A percentile compares a stretch with the other conserved stretches of the same genome.
Evolutionary conservation across 2,888 invertebrate species (phyloP).

Genomic region (Apocheima hispidaria): DNA sequence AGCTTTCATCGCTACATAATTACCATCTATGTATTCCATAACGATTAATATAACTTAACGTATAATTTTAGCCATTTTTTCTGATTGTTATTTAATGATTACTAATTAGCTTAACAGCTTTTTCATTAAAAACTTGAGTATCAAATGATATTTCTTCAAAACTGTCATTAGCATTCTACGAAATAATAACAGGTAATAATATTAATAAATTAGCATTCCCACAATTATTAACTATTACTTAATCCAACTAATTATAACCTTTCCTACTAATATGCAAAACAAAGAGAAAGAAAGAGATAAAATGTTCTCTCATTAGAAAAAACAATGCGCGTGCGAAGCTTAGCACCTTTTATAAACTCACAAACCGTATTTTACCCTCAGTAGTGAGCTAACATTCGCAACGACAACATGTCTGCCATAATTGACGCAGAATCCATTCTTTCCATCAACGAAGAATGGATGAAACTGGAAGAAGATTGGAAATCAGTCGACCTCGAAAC

Average conservation of each 20-base stretch:
- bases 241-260: conserved; percentile 12
- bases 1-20: too few relatives aligned
- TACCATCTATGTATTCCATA: too few relatives aligned
- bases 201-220: not conserved
- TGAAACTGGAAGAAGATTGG: conserved; percentile 73
- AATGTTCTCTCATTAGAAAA: not conserved
- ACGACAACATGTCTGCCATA: conserved; percentile 42
- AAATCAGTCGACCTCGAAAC: conserved; percentile 74
- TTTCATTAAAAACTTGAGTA: not conserved
- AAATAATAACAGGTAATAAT: not conserved
- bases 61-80: too few relatives aligned
- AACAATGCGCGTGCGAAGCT: conserved; percentile 29
- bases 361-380: conserved; percentile 19
- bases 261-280: conserved; percentile 22
- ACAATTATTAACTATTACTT: conserved; percentile 17
- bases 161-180: conserved; percentile 14
- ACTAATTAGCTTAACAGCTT: not conserved
- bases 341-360: conserved; percentile 37
- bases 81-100: not conserved
- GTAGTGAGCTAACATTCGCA: conserved; percentile 20
- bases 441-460: conserved; percentile 74
- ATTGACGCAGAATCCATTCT: conserved; percentile 70
- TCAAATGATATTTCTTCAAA: conserved; percentile 4
- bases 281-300: conserved; percentile 33
- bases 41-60: too few relatives aligned